Evolutionary conservation across 2,888 invertebrate genomes (phyloP), one percentile per base, ranked within the genome.

Genomic region (Agapostemon virescens): DNA sequence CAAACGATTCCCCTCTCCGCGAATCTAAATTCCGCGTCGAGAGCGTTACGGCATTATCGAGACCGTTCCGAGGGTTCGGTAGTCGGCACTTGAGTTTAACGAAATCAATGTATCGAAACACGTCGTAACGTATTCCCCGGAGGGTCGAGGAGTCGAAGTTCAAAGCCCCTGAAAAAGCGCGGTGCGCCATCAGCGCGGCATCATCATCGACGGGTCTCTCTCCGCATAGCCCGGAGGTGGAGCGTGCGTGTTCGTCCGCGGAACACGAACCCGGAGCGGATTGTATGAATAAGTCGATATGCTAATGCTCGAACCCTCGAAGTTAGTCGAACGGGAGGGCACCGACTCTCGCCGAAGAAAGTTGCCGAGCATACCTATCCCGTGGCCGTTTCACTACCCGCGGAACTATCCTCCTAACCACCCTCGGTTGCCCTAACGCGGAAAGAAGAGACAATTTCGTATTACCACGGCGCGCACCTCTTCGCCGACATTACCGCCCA

Each of bases 201-300:
- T 72, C 69, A 78, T 83, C 78, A 72, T 74, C 74, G 83, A 68
- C 77, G 71, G 45, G n/a, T 20, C n/a, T 49, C 11, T 49, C 49
- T 7, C 38, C 52, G 66, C 40, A 58, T 80, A 73, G 71, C 80
- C 83, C 52, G 52, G 36, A 74, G 77, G 76, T n/a, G 66, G 61
- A 80, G 84, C 61, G 45, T 40, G 79, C 67, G 75, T 63, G 76
- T 79, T 83, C 84, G 74, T 76, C 78, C 80, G 73, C 71, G 80
- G 72, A 67, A 74, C 76, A 80, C 66, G 66, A 69, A 77, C 68
- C 63, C 61, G 70, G 68, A 78, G 79, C 77, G 86, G 86, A 85
- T 85, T 88, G 86, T 90, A 91, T 90, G 91, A 90, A 91, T 91
- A 91, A 91, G 91, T 91, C 90, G 91, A 91, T 91, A 91, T 91